Evolutionary conservation across 2,797 vertebrate species (phyloP).

Genomic region (Platyrinchus mystaceus): DNA sequence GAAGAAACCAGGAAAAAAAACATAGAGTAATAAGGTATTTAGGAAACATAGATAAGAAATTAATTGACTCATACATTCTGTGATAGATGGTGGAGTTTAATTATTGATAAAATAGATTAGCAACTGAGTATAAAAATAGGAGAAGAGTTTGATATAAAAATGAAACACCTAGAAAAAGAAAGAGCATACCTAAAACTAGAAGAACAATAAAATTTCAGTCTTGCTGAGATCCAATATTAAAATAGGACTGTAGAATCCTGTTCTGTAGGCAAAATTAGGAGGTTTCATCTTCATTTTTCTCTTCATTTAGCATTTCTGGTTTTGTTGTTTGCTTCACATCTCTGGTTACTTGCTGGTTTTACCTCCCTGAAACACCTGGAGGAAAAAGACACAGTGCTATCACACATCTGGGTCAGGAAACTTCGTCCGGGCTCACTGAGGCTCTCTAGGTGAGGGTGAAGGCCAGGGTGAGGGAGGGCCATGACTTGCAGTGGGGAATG

Average conservation of each 20-base stretch:
- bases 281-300: neutral
- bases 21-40: neutral
- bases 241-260: neutral
- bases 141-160: neutral
- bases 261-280: neutral
- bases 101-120: neutral
- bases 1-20: neutral
- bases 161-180: neutral
- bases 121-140: neutral
- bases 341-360: neutral
- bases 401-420: neutral
- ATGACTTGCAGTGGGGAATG: neutral
- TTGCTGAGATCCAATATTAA: neutral
- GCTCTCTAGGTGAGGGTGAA: neutral
- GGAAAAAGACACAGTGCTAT: neutral
- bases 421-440: neutral
- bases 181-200: neutral
- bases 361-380: neutral
- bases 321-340: neutral
- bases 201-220: neutral
- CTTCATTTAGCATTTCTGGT: neutral
- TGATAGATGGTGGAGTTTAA: neutral
- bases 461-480: neutral
- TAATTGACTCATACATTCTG: neutral
- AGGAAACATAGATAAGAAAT: neutral